Conservation (phyloP, 2,113 vertebrate genomes). For the Passer montanus region DNA sequence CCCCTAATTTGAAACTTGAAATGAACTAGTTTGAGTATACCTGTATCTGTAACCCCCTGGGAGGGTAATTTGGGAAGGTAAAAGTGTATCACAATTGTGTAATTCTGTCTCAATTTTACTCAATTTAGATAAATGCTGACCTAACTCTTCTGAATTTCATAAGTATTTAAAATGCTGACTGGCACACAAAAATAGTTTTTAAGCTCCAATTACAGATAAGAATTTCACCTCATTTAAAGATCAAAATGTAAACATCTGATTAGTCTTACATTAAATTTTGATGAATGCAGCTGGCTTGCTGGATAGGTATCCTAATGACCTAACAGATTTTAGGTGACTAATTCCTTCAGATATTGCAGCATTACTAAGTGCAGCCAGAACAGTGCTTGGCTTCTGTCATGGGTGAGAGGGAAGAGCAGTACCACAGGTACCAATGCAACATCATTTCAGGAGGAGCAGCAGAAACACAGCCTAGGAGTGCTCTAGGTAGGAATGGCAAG, state of each 20-base stretch:
- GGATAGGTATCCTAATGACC: not conserved
- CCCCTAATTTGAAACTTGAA: not conserved
- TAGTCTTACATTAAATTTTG: not conserved
- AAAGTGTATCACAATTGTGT: not conserved
- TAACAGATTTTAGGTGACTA: not conserved
- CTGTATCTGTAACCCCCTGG: not conserved
- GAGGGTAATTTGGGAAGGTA: not conserved
- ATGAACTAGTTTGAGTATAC: not conserved
- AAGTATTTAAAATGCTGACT: not conserved
- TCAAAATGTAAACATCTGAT: not conserved
- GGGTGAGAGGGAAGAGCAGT: not conserved
- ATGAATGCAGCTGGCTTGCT: not conserved
- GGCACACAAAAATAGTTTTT: not conserved
- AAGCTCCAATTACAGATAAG: not conserved
- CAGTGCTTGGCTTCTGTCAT: not conserved
- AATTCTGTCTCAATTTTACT: not conserved
- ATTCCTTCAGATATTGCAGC: not conserved
- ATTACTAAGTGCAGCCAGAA: not conserved
- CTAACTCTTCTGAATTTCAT: not conserved
- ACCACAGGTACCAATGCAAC: not conserved
- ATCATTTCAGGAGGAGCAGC: not conserved
- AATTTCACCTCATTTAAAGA: not conserved
- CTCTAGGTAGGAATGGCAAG: not conserved
- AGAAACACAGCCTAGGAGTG: not conserved
- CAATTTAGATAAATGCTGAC: not conserved